phyloP scores from a whole-genome alignment of 2,888 invertebrate species.

The Sisyra terminalis region DNA sequence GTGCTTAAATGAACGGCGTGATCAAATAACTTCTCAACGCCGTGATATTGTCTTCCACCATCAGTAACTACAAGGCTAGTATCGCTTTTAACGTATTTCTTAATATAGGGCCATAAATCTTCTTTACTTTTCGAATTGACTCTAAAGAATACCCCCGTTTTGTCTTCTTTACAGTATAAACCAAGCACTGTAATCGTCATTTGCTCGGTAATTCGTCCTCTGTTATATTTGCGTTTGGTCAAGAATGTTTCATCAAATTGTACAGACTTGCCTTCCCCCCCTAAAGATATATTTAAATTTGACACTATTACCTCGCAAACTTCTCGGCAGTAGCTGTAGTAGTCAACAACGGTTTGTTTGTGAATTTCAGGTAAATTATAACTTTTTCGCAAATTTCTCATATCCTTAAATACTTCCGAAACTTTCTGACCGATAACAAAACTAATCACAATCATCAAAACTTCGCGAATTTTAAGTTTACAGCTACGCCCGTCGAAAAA shows the following conservation, averaged over 20 bases:
- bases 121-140: conserved; percentile 10
- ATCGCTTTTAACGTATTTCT: conserved; percentile 9
- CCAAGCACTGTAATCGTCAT: conserved; percentile 12
- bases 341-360: conserved; percentile 10
- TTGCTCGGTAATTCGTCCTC: conserved; percentile 9
- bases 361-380: conserved; percentile 5
- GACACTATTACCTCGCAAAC: conserved; percentile 10
- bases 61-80: conserved; percentile 11
- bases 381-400: conserved; percentile 8
- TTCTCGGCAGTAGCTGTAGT: conserved; percentile 11
- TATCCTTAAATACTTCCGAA: not conserved
- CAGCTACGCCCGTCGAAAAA: conserved; percentile 10
- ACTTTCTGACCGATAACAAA: not conserved
- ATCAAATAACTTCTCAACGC: conserved; percentile 3
- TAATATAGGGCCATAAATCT: conserved; percentile 12
- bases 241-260: conserved; percentile 12
- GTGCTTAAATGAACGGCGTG: conserved; percentile 10
- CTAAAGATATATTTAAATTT: conserved; percentile 9
- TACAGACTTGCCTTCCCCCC: conserved; percentile 10
- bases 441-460: not conserved
- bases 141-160: conserved; percentile 8
- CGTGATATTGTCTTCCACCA: conserved; percentile 11
- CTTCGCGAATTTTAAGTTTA: conserved; percentile 9
- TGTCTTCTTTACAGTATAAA: conserved; percentile 12
- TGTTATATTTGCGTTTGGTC: conserved; percentile 11